Base-by-base conservation (phyloP, 2,797 vertebrate species). In the Pteropus rufus region DNA sequence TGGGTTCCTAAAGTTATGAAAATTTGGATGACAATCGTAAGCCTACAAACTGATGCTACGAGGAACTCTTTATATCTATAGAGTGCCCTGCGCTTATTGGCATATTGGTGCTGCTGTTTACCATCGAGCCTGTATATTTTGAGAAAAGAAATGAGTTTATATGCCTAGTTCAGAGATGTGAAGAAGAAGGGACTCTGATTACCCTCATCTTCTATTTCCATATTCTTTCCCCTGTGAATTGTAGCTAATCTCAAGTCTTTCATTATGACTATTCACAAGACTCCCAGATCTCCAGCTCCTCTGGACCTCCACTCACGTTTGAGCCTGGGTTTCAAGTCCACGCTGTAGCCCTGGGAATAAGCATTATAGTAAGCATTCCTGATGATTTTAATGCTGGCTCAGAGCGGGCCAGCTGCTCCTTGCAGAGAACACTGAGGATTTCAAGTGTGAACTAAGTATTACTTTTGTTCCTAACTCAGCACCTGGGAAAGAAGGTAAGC, bases 401-500 rank as follows among this genome's bases (percentile, higher is more conserved):
- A 3, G 26, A 65, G 86, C 77, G 65, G 56, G 77, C n/a, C 72
- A 29, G 10, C 56, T 65, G 49, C 77, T 94, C 3, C 81, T 76
- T 44, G 29, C 24, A 29, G 85, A 70, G 36, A 69, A 49, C 36
- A 29, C 19, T 12, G 23, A 87, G 62, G 14, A 49, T 46, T 82
- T 89, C 56, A 49, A 8, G 56, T 54, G 67, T 39, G 49, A 60
- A 8, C 34, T 3, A 52, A 39, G 21, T 0, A 12, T 46, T 73
- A 41, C 64, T 64, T 49, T 56, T 89, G 15, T 39, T 56, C 75
- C 39, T 89, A 49, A 46, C 36, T 75, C 29, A 10, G 73, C 94
- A 77, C 46, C 76, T 86, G 31, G 41, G 85, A 34, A 67, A 29
- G 83, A 89, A 72, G 62, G 80, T 12, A 26, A 91, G 39, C 67